Evolutionary conservation across 2,113 vertebrate species (phyloP), one percentile per base, ranked within the genome.

Genomic region (Neolamprologus modestus): DNA sequence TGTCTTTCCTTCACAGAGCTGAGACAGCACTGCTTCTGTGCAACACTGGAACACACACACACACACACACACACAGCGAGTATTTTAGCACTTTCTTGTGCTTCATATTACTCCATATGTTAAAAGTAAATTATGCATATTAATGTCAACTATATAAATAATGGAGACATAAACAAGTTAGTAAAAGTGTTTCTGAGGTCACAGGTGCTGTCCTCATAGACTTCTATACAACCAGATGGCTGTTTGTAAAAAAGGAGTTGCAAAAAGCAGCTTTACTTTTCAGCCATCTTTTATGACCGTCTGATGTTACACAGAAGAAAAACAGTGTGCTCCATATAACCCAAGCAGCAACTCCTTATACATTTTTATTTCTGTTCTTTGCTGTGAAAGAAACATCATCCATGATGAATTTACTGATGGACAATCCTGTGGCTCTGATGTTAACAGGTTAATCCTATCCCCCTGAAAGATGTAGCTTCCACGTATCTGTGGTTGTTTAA

Each of bases 11-110:
- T 95, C 61, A 98, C 54, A 5, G 97, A 94, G 26, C 97, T 97
- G 31, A 93, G 4, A 1, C 98, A 99, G 86, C 98, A 99, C 91
- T 99, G 98, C 93, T 96, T 96, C 96, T 97, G 97, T 37, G 97
- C 96, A 7, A 97, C 91, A 90, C 98, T 99, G 95, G 35, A 93
- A 93, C 86, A 92, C 53, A 92, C 71, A 89, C 40, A 47, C n/a
- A 12, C 53, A 61, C 8, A 50, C n/a, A 24, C 53, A 63, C 8
- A 61, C 28, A 63, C 0, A 8, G 3, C 37, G 0, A 73, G 37
- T 73, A 7, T 73, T 73, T 45, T 45, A 45, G 21, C 12, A 26
- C 37, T 14, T 73, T 71, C 66, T 71, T 42, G 5, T 21, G 19
- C 35, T 71, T 71, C 63, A 37, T 68, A 40, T 37, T 40, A 71